These are phyloP conservation scores for Teinopalpus imperialis DNA, from an alignment of 2,888 invertebrate species.

Conservation along the genomic window DNA sequence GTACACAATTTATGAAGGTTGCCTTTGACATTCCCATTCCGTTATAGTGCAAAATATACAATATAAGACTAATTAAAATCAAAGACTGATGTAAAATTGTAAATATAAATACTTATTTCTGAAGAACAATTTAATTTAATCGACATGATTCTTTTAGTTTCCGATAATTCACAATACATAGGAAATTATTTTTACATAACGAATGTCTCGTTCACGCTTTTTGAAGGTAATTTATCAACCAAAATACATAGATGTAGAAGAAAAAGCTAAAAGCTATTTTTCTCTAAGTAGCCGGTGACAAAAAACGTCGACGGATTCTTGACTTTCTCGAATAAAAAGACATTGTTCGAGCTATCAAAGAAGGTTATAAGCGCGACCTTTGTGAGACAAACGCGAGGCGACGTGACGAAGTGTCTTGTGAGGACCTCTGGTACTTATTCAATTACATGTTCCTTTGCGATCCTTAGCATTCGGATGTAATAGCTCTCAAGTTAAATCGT, in stretches of 20 bases:
- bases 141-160: no score
- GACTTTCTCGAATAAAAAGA: constrained; percentile 16
- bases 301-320: constrained; percentile 11
- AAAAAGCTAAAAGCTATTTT: constrained; percentile 14
- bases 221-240: no score
- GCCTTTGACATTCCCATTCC: no score
- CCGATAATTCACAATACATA: no score
- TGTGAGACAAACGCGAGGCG: constrained; percentile 8
- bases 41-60: no score
- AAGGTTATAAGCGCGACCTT: constrained; percentile 17
- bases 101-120: no score
- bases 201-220: no score
- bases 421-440: constrained; percentile 14
- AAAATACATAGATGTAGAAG: not conserved
- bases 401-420: constrained; percentile 18
- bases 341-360: constrained; percentile 19
- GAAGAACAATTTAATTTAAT: no score
- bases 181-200: no score
- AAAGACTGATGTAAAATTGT: no score
- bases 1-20: no score
- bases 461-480: constrained; percentile 5
- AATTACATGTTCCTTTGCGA: constrained; percentile 13
- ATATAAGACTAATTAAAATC: no score
- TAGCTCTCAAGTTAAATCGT: constrained; percentile 2
- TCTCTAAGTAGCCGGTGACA: not conserved